Percentiles rank a stretch among this genome's conserved stretches.
Conservation (phyloP, 1,140 invertebrate species). For the Euura lappo region DNA sequence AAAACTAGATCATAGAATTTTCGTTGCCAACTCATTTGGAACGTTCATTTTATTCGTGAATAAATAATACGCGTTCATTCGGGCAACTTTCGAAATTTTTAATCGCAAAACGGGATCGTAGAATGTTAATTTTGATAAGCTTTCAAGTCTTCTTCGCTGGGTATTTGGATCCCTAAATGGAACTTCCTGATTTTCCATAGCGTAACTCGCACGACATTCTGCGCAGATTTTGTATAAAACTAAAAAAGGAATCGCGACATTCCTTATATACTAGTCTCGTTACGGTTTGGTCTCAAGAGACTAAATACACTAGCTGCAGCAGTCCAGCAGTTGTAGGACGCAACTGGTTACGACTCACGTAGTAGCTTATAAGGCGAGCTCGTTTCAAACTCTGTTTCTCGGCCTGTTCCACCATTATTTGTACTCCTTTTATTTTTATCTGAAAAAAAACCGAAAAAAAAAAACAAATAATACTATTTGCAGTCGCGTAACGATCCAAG, state of each 20-base stretch:
- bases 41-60: too few relatives aligned
- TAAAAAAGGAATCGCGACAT: neutral
- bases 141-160: too few relatives aligned
- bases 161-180: neutral
- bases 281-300: neutral
- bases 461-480: constrained; percentile 14
- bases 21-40: too few relatives aligned
- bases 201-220: neutral
- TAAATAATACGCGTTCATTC: too few relatives aligned
- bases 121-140: too few relatives aligned
- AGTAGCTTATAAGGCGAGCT: neutral
- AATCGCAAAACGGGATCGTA: too few relatives aligned
- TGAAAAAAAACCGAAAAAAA: too few relatives aligned
- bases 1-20: too few relatives aligned
- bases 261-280: neutral
- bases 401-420: neutral
- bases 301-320: neutral
- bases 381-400: neutral
- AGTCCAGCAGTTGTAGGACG: neutral
- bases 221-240: neutral
- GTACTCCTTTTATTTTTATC: too few relatives aligned
- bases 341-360: neutral
- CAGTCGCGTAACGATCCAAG: constrained; percentile 65
- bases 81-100: too few relatives aligned
- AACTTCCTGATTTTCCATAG: neutral